Evolutionary conservation across 2,888 invertebrate genomes (phyloP).

Genomic region (Leptogaster cylindrica): DNA sequence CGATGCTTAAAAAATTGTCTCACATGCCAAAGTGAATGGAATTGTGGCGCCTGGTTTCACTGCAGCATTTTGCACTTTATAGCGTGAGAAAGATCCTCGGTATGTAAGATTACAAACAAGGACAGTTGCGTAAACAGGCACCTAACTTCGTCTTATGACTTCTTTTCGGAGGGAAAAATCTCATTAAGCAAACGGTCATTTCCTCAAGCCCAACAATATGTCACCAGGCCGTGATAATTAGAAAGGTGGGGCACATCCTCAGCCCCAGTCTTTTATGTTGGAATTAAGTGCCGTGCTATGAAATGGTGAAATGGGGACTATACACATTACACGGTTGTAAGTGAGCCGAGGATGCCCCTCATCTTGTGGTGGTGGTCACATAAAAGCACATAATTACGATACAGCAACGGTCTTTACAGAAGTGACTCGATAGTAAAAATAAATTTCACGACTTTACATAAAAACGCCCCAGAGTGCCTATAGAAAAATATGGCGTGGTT

Average conservation of each 20-base stretch:
- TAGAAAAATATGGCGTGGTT: slow-evolving; percentile 18
- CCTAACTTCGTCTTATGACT: slow-evolving; percentile 12
- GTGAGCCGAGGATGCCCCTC: background rate
- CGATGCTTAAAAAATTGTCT: too few species aligned
- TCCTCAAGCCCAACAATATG: slow-evolving; percentile 16
- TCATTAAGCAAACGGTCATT: slow-evolving; percentile 18
- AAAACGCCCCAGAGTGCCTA: slow-evolving; percentile 18
- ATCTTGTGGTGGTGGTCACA: background rate
- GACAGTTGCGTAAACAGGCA: slow-evolving; percentile 19
- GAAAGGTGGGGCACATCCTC: slow-evolving; percentile 31
- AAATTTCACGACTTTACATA: slow-evolving; percentile 32
- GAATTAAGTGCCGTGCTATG: slow-evolving; percentile 18
- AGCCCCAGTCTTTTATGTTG: slow-evolving; percentile 20
- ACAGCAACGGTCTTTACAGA: slow-evolving; percentile 20
- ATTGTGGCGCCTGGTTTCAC: too few species aligned
- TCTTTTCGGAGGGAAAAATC: slow-evolving; percentile 18
- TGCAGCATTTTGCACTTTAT: too few species aligned
- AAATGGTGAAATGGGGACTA: background rate
- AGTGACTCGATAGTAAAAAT: slow-evolving; percentile 26
- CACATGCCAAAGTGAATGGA: too few species aligned
- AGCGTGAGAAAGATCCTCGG: too few species aligned
- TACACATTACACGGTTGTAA: background rate
- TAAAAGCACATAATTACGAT: slow-evolving; percentile 33
- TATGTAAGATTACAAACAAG: too few species aligned
- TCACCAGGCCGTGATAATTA: slow-evolving; percentile 32